Evolutionary conservation across 1,140 invertebrate genomes (phyloP), one percentile per base, ranked within the genome.

Genomic region (Catajapyx aquilonaris): DNA sequence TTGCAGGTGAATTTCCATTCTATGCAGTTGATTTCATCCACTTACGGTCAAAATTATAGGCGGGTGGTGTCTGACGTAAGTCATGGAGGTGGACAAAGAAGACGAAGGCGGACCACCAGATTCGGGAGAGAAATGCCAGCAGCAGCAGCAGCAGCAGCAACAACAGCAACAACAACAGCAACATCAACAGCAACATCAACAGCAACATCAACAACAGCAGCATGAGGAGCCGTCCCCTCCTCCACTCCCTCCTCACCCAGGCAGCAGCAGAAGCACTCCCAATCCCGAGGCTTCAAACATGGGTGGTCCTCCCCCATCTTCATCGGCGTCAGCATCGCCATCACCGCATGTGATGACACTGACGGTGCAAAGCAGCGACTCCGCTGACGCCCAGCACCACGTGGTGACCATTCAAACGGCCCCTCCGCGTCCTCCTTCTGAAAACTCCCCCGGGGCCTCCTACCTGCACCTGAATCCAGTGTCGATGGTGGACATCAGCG

Each of bases 301-400:
- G 3, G 30, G 13, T 31, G 13, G 18, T 7, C 3, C 18, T 5
- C 15, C 15, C 15, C 30, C 30, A 3, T 31, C 18, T 13, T 15
- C 13, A 15, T 17, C 30, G 3, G 3, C 30, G 18, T 31, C 30
- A 3, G 30, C 30, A 5, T 17, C 15, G 5, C 30, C 15, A 3
- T 5, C 30, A 3, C 13, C 15, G 15, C 30, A 31, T 7, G 15
- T 31, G 7, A 31, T 17, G 15, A 51, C 46, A 0, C 36, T 58
- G 0, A 48, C 48, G 3, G 22, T 38, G 0, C 47, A 38, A 11
- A 43, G 28, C 20, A 55, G 54, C 31, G 40, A 49, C 1, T 50
- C 52, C 18, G 31, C 49, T 11, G 53, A 50, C 22, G 52, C 50
- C 35, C 48, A 43, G 16, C 52, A 54, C 4, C 41, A 54, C 2